phyloP scores from a whole-genome alignment of 2,113 vertebrate genomes.

The Hemiprocne comata region DNA sequence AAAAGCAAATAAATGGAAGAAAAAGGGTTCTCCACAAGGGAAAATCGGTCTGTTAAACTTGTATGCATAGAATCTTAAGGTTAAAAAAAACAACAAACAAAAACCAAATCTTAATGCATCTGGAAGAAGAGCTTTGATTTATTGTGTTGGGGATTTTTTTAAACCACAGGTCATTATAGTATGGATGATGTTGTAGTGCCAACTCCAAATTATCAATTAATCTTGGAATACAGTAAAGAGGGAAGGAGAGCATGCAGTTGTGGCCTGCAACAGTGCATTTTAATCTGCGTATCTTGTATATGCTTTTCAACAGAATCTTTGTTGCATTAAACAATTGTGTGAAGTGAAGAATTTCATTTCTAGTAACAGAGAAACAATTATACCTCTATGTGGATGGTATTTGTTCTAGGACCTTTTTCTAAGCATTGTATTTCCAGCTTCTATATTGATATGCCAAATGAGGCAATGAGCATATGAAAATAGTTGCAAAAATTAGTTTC shows the following conservation, averaged over 20 bases:
- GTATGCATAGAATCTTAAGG: rapidly evolving
- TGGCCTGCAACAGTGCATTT: neutral
- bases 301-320: neutral
- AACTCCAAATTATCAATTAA: neutral
- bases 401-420: neutral
- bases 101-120: neutral
- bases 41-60: neutral
- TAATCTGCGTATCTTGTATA: neutral
- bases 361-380: neutral
- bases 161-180: neutral
- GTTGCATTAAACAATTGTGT: neutral
- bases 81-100: neutral
- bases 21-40: neutral
- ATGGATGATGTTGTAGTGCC: neutral
- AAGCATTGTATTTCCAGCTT: neutral
- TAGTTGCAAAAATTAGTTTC: neutral
- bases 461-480: neutral
- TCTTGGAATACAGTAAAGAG: neutral
- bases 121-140: neutral
- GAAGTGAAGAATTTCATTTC: neutral
- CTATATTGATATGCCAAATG: neutral
- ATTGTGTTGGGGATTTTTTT: neutral
- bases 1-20: neutral
- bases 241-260: neutral
- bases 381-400: neutral